These are phyloP conservation scores for Cyrtonyx montezumae DNA, from an alignment of 2,113 vertebrate species.

Conservation along the genomic window DNA sequence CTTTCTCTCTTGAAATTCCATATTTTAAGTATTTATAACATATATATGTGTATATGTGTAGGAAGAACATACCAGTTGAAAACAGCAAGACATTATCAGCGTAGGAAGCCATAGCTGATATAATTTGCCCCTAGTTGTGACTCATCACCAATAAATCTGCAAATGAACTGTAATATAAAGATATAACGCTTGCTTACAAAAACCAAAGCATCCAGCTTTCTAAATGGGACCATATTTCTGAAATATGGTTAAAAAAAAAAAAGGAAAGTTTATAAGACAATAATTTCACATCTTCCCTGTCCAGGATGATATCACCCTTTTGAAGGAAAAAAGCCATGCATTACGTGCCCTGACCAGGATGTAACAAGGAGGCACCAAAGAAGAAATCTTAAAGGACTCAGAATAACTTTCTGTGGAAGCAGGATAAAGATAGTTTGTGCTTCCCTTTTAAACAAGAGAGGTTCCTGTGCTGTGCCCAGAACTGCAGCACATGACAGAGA, in stretches of 20 bases:
- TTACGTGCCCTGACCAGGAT: not conserved
- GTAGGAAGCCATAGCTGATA: not conserved
- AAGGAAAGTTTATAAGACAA: constrained; percentile 22
- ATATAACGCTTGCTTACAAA: constrained; percentile 21
- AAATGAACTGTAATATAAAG: constrained; percentile 37
- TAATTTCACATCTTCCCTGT: not conserved
- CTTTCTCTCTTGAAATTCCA: not conserved
- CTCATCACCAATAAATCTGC: not conserved
- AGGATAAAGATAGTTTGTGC: not conserved
- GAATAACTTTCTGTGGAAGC: not conserved
- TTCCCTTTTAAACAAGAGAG: not conserved
- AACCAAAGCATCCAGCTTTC: not conserved
- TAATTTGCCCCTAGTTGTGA: not conserved
- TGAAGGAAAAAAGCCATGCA: not conserved
- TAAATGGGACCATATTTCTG: constrained; percentile 18
- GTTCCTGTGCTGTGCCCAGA: not conserved
- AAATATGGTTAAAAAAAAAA: not conserved
- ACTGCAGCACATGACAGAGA: not conserved
- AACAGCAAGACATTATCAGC: not conserved
- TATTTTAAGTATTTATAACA: constrained; percentile 8
- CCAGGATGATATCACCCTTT: not conserved
- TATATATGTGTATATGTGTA: not conserved
- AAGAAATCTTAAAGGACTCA: not conserved
- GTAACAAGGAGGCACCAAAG: not conserved
- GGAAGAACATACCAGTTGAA: not conserved